These are phyloP conservation scores for Philaethria dido DNA, from an alignment of 2,888 invertebrate species.

Conservation along the genomic window DNA sequence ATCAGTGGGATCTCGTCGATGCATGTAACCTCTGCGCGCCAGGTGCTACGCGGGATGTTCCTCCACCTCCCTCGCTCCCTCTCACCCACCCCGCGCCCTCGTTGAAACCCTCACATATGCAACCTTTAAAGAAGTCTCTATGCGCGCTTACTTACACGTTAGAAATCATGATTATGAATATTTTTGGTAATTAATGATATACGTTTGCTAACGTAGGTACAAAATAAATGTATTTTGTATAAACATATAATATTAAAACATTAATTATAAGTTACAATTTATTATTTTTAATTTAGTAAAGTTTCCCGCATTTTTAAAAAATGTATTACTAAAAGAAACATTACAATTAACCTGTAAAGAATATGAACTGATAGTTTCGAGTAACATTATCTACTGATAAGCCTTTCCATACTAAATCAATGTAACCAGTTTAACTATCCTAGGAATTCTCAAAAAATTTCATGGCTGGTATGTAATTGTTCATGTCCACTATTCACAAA, in stretches of 20 bases:
- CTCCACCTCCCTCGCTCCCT: constrained; percentile 52
- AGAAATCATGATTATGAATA: constrained; percentile 63
- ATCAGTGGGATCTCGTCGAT: constrained; percentile 77
- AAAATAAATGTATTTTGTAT: constrained; percentile 67
- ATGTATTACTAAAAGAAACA: background rate
- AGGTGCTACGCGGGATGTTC: constrained; percentile 81
- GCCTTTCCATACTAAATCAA: constrained; percentile 39
- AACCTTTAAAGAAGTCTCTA: constrained; percentile 61
- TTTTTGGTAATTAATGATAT: constrained; percentile 76
- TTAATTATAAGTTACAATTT: constrained; percentile 57
- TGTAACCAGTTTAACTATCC: constrained; percentile 47
- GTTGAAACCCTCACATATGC: constrained; percentile 49
- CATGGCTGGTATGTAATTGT: constrained; percentile 61
- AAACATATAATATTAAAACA: constrained; percentile 75
- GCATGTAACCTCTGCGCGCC: constrained; percentile 75
- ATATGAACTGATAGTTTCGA: constrained; percentile 25
- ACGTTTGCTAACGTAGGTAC: constrained; percentile 69
- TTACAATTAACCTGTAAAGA: background rate
- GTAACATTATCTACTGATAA: constrained; percentile 47
- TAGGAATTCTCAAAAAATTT: constrained; percentile 69
- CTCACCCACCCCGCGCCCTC: constrained; percentile 51
- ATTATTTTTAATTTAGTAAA: constrained; percentile 16
- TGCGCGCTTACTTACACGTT: constrained; percentile 46
- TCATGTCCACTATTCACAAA: constrained; percentile 67
- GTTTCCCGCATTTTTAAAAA: background rate